Evolutionary conservation across 2,113 vertebrate genomes (phyloP), one percentile per base, ranked within the genome.

Genomic region (Platycercus adscitus): DNA sequence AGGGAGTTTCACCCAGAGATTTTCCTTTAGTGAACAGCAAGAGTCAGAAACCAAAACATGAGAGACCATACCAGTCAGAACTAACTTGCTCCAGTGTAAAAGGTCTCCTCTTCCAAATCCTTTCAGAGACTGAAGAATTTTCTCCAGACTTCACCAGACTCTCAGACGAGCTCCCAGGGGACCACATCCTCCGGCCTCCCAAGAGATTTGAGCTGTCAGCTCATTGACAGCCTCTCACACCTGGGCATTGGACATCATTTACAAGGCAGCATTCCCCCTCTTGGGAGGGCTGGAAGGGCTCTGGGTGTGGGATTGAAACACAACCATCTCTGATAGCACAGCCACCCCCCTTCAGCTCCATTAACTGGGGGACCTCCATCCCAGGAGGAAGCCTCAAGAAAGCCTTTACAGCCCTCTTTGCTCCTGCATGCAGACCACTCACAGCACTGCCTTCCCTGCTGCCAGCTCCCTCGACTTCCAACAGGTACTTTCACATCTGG

Each of bases 101-200:
- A 64, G 17, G 9, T 6, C 15, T 49, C 19, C 3, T 47, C 7
- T 50, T 69, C 28, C 23, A 52, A 73, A 13, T 43, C 58, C 31
- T 86, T 52, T 71, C 37, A 43, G 21, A 11, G 46, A 15, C 58
- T 70, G 61, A 76, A 55, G 31, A 24, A 50, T 50, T 84, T 89
- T 60, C 31, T 52, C 77, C 17, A 19, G 12, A 18, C 17, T 41
- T 58, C 33, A 39, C 24, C 44, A 71, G n/a, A 18, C 23, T 46
- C 19, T 24, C 24, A 44, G 31, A 20, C 0, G 1, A 33, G 12
- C 3, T 73, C 14, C 43, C 65, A 23, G 29, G 29, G 26, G 7
- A 29, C 41, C 5, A 1, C 44, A 41, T 26, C 56, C 8, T 49
- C 31, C 11, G 10, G 17, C 14, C 10, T 43, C 28, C 31, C 3